These are phyloP conservation scores for Castor canadensis DNA, from an alignment of 2,113 vertebrate genomes.

Conservation along the genomic window DNA sequence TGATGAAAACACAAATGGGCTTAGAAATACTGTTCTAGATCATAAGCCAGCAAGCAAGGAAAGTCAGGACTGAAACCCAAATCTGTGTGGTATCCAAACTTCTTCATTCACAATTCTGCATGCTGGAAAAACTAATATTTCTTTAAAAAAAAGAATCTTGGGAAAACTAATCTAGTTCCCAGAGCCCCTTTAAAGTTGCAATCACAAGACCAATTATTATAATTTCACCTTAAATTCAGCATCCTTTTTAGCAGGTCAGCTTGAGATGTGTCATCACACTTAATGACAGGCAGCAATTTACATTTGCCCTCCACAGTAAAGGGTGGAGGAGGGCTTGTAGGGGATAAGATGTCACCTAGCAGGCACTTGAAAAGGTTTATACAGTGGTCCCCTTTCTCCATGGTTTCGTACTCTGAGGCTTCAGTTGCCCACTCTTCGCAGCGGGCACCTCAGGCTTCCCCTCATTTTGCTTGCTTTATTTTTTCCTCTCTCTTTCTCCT, in stretches of 20 bases:
- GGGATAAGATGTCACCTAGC: background rate
- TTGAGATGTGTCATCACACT: background rate
- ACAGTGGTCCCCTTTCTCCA: background rate
- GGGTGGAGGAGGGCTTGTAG: background rate
- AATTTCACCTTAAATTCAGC: background rate
- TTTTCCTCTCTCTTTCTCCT: background rate
- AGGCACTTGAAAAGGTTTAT: background rate
- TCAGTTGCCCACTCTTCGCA: background rate
- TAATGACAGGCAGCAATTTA: background rate
- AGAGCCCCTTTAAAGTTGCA: background rate
- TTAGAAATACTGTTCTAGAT: background rate
- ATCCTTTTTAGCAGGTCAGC: background rate
- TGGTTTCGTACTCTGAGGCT: background rate
- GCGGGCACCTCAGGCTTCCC: background rate
- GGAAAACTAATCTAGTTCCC: background rate
- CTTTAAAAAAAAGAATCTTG: background rate
- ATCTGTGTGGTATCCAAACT: background rate
- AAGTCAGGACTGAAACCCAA: background rate
- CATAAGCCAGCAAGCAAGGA: background rate
- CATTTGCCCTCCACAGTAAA: background rate
- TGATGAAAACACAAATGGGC: background rate
- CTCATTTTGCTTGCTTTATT: background rate
- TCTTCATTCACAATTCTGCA: background rate
- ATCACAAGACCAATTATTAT: background rate
- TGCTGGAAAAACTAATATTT: background rate